phyloP scores from a whole-genome alignment of 2,113 vertebrate species.

The Nothoprocta pentlandii region DNA sequence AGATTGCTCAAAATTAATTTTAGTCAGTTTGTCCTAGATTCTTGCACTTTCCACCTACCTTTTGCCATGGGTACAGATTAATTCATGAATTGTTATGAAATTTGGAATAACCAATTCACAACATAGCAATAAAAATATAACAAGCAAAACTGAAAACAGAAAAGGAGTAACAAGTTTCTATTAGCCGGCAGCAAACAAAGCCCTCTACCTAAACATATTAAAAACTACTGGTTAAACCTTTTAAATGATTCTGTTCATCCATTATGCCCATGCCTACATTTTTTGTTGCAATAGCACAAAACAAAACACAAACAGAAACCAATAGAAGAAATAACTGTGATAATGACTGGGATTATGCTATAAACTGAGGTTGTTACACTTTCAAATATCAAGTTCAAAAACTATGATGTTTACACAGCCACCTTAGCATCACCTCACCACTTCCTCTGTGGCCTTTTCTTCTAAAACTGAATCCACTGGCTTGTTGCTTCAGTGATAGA shows the following conservation, averaged over 20 bases:
- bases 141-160: neutral
- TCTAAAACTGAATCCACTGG: neutral
- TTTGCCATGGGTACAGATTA: neutral
- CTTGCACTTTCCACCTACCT: neutral
- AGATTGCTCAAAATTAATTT: neutral
- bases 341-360: neutral
- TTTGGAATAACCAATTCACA: neutral
- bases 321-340: neutral
- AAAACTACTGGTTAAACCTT: neutral
- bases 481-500: neutral
- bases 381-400: rapidly evolving
- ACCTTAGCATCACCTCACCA: neutral
- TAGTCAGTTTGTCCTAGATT: neutral
- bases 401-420: neutral
- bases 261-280: neutral
- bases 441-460: neutral
- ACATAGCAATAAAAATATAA: neutral
- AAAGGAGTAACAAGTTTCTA: neutral
- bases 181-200: neutral
- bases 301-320: neutral
- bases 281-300: neutral
- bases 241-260: neutral
- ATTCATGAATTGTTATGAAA: neutral
- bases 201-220: neutral
- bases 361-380: neutral